Evolutionary conservation across 2,797 vertebrate genomes (phyloP), one percentile per base, ranked within the genome.

Genomic region (Megaceryle alcyon): DNA sequence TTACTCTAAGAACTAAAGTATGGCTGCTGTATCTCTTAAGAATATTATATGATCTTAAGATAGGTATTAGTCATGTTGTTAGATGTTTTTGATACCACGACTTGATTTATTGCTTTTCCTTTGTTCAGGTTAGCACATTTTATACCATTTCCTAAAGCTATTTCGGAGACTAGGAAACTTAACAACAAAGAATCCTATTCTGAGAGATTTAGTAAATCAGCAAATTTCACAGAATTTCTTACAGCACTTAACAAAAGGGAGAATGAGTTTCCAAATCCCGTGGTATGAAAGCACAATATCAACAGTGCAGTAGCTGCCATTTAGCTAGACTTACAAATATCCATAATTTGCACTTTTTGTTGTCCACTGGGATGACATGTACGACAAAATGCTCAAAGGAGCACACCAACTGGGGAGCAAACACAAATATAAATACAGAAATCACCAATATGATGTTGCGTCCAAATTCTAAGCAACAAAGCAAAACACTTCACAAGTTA

Each of bases 401-500:
- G 57, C 66, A 95, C 65, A 57, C 2, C 1, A 0, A 95, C 77
- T 90, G 63, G 87, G 86, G 89, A 88, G 91, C 72, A 94, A 95
- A 90, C 84, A 91, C 87, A 94, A 86, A 84, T 68, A 88, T 71
- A 88, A 92, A 96, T 35, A 95, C 41, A 82, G 70, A 90, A 63
- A 90, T 92, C 61, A 88, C 92, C 14, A 10, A 54, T 78, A 76
- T 78, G 35, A 56, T 79, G 81, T 82, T 48, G 82, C 76, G 82
- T 92, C 86, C 75, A 59, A 60, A 78, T 79, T 64, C 88, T 84
- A 97, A 94, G 95, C 82, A 85, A 93, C 53, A 82, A 96, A 91
- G 70, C 51, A 82, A 89, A 93, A 88, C 84, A 88, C 51, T 70
- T 96, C 82, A 95, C 93, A 39, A 75, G 73, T 73, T 69, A n/a